Conservation (phyloP, 2,888 invertebrate genomes). For the Monopis laevigella region DNA sequence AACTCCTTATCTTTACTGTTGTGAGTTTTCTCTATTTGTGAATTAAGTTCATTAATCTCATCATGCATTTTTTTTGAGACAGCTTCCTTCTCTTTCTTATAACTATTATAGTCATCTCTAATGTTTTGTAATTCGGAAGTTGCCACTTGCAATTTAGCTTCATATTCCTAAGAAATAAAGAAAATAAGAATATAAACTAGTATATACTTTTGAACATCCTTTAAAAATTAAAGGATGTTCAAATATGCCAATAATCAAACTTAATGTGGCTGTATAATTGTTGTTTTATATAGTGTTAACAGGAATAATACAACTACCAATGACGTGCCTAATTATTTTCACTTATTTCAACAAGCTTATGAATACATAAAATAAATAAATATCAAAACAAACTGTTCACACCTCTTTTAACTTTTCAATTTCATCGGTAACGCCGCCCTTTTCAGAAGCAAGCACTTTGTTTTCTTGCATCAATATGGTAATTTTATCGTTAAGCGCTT, state of each 20-base stretch:
- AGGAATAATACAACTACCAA: too few relatives aligned
- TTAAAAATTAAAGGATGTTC: too few relatives aligned
- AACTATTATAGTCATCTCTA: constrained; percentile 19
- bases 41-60: constrained; percentile 29
- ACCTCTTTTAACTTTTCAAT: constrained; percentile 40
- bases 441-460: constrained; percentile 25
- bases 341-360: too few relatives aligned
- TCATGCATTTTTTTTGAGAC: constrained; percentile 25
- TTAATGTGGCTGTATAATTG: too few relatives aligned
- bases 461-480: constrained; percentile 27
- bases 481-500: constrained; percentile 33
- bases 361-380: too few relatives aligned
- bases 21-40: constrained; percentile 26
- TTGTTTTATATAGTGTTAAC: too few relatives aligned
- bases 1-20: constrained; percentile 32
- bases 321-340: too few relatives aligned
- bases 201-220: too few relatives aligned
- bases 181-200: too few relatives aligned
- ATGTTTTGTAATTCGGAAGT: constrained; percentile 25
- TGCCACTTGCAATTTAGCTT: constrained; percentile 30
- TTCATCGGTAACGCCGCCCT: constrained; percentile 26
- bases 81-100: constrained; percentile 25
- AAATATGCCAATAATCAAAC: too few relatives aligned
- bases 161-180: constrained; percentile 36
- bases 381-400: too few relatives aligned